Evolutionary conservation across 2,113 vertebrate species (phyloP), one percentile per base, ranked within the genome.

Genomic region (Zosterops hypoxanthus): DNA sequence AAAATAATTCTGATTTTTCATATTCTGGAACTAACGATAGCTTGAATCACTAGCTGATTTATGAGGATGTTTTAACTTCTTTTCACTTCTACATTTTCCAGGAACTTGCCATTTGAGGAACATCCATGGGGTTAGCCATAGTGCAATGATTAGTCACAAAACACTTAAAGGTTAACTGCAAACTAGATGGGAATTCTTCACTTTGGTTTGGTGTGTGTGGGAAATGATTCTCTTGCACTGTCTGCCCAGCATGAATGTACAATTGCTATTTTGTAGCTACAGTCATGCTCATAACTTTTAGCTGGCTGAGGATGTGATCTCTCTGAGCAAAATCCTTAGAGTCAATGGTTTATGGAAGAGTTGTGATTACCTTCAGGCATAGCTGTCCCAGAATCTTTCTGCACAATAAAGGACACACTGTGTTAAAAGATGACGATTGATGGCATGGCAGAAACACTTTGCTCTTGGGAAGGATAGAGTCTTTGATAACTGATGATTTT

Each of bases 161-260:
- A 52, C 76, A 77, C 68, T 83, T 91, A 82, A 82, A 88, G 61
- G 66, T 80, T 94, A 91, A 80, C 63, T 86, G 59, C 39, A 81
- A 81, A 73, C 34, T 52, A 41, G 55, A 17, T 87, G 60, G 11
- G 36, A 93, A 86, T 87, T 93, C 64, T 86, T 96, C 26, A 44
- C 39, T 86, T 86, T 94, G 71, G 88, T 88, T 88, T 86, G 61
- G 29, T 47, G 33, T 79, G 66, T 29, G 83, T 65, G 77, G 39
- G 87, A 86, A 83, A 77, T 64, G 88, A 47, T 49, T 83, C 68
- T 86, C 53, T 61, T 65, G 59, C 29, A 19, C 59, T 92, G 26
- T 50, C 52, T 91, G 76, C 72, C 63, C 68, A 83, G 81, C n/a
- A 41, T 56, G 77, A 69, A 82, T 77, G 76, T 76, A 57, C 55